phyloP scores from a whole-genome alignment of 2,113 vertebrate genomes.

The Siphamia tubifer region DNA sequence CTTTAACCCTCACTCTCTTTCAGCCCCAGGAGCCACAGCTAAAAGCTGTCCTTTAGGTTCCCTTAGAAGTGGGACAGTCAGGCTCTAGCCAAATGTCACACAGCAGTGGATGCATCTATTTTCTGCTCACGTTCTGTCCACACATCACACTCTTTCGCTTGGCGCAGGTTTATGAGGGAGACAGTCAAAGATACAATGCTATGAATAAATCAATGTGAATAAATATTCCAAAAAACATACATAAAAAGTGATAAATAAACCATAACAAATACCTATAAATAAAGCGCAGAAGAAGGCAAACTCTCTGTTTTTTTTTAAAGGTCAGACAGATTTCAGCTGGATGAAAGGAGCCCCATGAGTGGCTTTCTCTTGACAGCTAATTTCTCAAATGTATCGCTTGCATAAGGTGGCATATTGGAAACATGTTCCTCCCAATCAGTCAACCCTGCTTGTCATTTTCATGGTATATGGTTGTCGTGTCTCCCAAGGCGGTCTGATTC shows the following conservation, averaged over 20 bases:
- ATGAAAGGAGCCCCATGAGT: constrained; percentile 44
- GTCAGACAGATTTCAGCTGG: constrained; percentile 53
- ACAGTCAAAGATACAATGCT: neutral
- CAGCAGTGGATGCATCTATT: constrained; percentile 52
- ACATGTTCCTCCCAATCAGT: constrained; percentile 44
- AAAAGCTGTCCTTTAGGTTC: constrained; percentile 59
- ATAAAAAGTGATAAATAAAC: constrained; percentile 67
- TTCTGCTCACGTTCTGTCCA: constrained; percentile 49
- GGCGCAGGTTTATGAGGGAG: constrained; percentile 33
- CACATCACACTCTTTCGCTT: constrained; percentile 20
- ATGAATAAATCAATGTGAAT: constrained; percentile 65
- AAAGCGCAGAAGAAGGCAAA: constrained; percentile 39
- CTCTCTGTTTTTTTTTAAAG: constrained; percentile 46
- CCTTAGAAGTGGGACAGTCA: constrained; percentile 58
- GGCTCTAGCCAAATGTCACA: constrained; percentile 66
- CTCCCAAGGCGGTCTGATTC: constrained; percentile 30
- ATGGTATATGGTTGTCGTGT: constrained; percentile 29
- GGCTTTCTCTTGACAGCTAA: constrained; percentile 51
- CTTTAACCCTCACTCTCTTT: constrained; percentile 41
- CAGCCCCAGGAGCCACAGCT: constrained; percentile 53
- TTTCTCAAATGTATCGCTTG: constrained; percentile 58
- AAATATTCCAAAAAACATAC: constrained; percentile 59
- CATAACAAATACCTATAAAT: constrained; percentile 58
- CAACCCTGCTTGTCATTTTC: constrained; percentile 52
- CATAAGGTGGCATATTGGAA: constrained; percentile 62